A percentile compares a stretch with the other conserved stretches of the same genome.
These are phyloP conservation scores for Anser brachyrhynchus DNA, from an alignment of 2,113 vertebrate species.

Conservation along the genomic window DNA sequence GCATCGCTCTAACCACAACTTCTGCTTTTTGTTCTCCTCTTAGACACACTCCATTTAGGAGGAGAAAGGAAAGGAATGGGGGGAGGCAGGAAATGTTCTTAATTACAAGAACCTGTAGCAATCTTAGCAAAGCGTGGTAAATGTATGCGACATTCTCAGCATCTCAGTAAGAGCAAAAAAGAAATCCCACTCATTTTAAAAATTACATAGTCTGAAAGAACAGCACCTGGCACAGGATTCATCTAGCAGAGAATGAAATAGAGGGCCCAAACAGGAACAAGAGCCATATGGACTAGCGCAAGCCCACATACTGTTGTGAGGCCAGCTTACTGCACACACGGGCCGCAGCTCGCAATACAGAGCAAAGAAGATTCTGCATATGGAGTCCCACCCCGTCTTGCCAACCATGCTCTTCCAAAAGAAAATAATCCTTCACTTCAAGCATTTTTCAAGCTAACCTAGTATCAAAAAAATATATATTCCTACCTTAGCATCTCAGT, in stretches of 20 bases:
- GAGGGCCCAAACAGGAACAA: background rate
- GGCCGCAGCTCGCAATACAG: fast-evolving
- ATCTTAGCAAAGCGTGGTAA: background rate
- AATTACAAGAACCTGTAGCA: background rate
- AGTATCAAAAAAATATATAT: background rate
- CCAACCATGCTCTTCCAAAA: background rate
- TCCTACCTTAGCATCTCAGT: background rate
- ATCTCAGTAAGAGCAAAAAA: background rate
- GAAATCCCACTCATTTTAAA: background rate
- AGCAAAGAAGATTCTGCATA: background rate
- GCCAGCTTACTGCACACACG: fast-evolving
- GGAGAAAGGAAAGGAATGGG: fast-evolving
- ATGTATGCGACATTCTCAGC: background rate
- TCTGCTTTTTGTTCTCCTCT: background rate
- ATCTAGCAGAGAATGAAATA: fast-evolving
- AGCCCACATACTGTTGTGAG: background rate
- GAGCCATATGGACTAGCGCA: background rate
- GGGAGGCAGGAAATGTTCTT: background rate
- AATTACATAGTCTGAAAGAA: background rate
- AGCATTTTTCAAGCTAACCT: background rate
- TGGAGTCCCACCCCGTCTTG: background rate
- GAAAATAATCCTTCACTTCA: background rate
- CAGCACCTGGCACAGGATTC: background rate
- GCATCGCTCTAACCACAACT: fast-evolving
- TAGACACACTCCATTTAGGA: background rate